These are phyloP conservation scores for Macrotrachela quadricornifera DNA, from an alignment of 1,140 invertebrate genomes.

Conservation along the genomic window DNA sequence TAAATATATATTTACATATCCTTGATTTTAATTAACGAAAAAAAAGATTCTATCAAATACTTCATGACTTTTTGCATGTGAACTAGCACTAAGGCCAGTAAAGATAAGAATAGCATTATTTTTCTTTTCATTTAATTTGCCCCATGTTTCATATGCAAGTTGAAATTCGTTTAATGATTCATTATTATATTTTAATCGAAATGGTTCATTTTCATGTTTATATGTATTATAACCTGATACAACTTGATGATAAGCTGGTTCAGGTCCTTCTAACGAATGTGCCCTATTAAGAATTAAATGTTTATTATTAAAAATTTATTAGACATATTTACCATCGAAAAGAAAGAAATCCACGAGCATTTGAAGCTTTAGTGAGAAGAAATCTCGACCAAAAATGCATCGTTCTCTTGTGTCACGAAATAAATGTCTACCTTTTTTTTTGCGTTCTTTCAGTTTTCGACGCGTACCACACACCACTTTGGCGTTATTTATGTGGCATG, in stretches of 20 bases:
- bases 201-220: slow-evolving; percentile 14
- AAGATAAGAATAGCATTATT: slow-evolving; percentile 26
- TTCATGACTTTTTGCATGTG: slow-evolving; percentile 26
- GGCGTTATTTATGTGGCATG: too few relatives aligned
- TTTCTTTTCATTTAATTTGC: slow-evolving; percentile 22
- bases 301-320: too few relatives aligned
- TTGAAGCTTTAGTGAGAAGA: too few relatives aligned
- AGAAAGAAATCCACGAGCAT: too few relatives aligned
- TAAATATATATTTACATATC: not conserved
- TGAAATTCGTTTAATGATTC: slow-evolving; percentile 19
- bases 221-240: slow-evolving; percentile 20
- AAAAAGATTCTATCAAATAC: slow-evolving; percentile 9
- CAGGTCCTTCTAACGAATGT: too few relatives aligned
- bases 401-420: too few relatives aligned
- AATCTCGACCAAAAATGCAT: too few relatives aligned
- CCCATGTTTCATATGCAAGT: slow-evolving; percentile 31
- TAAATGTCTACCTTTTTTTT: too few relatives aligned
- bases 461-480: too few relatives aligned
- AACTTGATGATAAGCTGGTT: slow-evolving; percentile 24
- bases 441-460: too few relatives aligned
- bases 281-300: too few relatives aligned
- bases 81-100: slow-evolving; percentile 26
- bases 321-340: too few relatives aligned
- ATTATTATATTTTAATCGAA: slow-evolving; percentile 19
- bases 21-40: not conserved